A percentile compares a stretch with the other conserved stretches of the same genome.
Conservation (phyloP, 1,140 invertebrate species). For the Leptinotarsa texana region DNA sequence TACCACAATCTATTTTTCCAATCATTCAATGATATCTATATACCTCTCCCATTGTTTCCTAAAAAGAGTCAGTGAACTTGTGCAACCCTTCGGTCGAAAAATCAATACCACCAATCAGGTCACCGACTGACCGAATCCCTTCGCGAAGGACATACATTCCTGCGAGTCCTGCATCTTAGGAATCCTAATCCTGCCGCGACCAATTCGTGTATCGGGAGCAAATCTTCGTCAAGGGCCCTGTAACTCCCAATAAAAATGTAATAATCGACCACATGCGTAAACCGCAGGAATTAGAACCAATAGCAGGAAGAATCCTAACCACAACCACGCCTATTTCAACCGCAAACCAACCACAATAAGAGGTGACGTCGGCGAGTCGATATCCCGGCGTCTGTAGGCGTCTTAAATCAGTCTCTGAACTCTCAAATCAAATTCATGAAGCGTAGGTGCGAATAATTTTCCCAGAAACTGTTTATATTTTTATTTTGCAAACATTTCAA, state of each 20-base stretch:
- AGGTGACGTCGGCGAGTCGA: constrained; percentile 54
- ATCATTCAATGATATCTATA: too few species aligned
- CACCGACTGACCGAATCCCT: constrained; percentile 16
- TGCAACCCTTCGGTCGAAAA: constrained; percentile 10
- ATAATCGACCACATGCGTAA: constrained; percentile 57
- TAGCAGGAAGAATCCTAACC: constrained; percentile 52
- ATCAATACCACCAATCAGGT: constrained; percentile 20
- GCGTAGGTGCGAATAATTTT: not conserved
- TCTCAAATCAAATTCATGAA: constrained; percentile 2
- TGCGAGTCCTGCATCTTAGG: constrained; percentile 2
- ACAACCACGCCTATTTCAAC: constrained; percentile 57
- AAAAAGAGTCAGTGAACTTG: too few species aligned
- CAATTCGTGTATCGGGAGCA: constrained; percentile 13
- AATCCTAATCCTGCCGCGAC: constrained; percentile 1
- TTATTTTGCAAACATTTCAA: too few species aligned
- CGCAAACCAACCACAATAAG: constrained; percentile 60
- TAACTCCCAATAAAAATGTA: constrained; percentile 55
- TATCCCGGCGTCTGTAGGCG: constrained; percentile 46
- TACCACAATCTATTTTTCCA: too few species aligned
- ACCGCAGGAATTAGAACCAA: constrained; percentile 56
- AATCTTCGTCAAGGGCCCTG: constrained; percentile 15
- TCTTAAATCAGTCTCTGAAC: constrained; percentile 40
- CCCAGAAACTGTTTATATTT: not conserved
- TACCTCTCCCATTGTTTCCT: too few species aligned
- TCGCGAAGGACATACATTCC: not conserved